Evolutionary conservation across 2,113 vertebrate species (phyloP), one percentile per base, ranked within the genome.

Genomic region (Lasiurus cinereus): DNA sequence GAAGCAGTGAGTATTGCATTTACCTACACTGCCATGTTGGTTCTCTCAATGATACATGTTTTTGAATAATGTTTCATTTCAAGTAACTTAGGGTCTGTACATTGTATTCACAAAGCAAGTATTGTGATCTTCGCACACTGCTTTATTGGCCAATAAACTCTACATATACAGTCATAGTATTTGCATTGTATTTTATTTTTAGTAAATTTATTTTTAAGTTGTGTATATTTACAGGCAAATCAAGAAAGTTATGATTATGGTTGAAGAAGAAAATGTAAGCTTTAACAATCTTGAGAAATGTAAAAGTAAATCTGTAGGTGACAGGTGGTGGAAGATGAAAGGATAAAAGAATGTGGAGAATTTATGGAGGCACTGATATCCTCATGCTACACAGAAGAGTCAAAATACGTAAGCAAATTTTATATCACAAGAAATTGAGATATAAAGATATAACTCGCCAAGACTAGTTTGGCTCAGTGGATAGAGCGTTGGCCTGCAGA

Each of bases 251-350:
- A 64, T 80, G 66, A 50, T 84, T 92, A 70, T 80, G 56, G 27
- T 66, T 82, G 36, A 91, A 59, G 52, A 88, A 80, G 24, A 88
- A 94, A 84, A 70, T 72, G 29, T 74, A 84, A 52, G 24, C 76
- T 88, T 88, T 97, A 84, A 87, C 36, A 90, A 84, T 66, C 19
- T 83, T 92, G 64, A 80, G 29, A 74, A 87, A 72, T 90, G 11
- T 66, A 50, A 89, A 95, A 92, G 29, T 94, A 94, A 88, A 90
- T 70, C 33, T 90, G 19, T 84, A 92, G 31, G 33, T 90, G 89
- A 90, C 27, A 78, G 24, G 46, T 69, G 56, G 33, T 84, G 64
- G 33, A 39, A 93, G 21, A 80, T 88, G 50, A 80, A 66, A 87
- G 48, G 92, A 54, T 8, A 95, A 88, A 90, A 69, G 39, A 91